Base-by-base conservation (phyloP, 1,140 invertebrate species). In the Lucilia sericata region DNA sequence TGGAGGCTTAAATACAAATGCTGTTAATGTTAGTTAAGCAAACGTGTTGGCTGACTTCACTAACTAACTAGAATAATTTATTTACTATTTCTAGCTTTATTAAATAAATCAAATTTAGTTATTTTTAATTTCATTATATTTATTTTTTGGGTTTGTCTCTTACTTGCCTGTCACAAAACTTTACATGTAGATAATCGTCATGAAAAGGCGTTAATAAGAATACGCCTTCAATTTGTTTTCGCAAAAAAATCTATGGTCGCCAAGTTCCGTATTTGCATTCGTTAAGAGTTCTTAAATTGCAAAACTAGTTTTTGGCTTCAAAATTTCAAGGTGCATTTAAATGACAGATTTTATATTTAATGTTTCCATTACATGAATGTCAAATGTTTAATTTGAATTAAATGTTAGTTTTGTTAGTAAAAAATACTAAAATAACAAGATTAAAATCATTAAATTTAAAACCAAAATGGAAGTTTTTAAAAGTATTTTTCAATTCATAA, bases 11-110 rank as follows among this genome's bases (percentile, higher is more conserved):
- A 42, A 10, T 60, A 60, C 13, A 60, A 21, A n/a, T 8, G n/a
- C 21, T 1, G 17, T 12, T 78, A 49, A 36, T 80, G 42, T 42
- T 80, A 13, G 75, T 78, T 36, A 36, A 19, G 42, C 21, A n/a
- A 80, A 5, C 47, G 42, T 80, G n/a, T 21, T 19, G 65, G 65
- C n/a, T 19, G 17, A 21, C 14, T 78, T 75, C 8, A 5, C 10
- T 75, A 36, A 21, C 12, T 80, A 80, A 49, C 76, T 49, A 80
- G 76, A 80, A 80, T 80, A 42, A 80, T 80, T 80, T 80, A 80
- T 51, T 49, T 25, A 7, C 19, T n/a, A 80, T 21, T 51, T 42
- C 7, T 42, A 3, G 42, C 42, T 0, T 42, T 42, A 30, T 30
- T 30, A 30, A 30, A 30, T 3, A 30, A 30, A 30, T 2, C 25